Percentiles rank a stretch among this genome's conserved stretches.
Evolutionary conservation across 2,888 invertebrate species (phyloP).

Genomic region (Hypomecis punctinalis): DNA sequence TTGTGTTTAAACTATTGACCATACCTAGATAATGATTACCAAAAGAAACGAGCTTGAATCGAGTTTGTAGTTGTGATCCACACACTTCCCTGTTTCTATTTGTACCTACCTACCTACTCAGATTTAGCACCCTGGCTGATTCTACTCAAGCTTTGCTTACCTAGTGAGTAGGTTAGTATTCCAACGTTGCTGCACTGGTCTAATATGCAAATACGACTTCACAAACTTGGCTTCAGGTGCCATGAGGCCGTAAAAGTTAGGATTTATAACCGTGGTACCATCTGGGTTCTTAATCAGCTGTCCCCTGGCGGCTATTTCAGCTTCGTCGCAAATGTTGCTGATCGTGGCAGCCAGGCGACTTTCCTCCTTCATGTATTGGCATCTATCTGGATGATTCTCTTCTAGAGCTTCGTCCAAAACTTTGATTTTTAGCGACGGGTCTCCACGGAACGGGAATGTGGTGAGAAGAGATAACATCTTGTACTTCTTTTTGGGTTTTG

Average conservation of each 20-base stretch:
- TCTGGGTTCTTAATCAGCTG: constrained; percentile 90
- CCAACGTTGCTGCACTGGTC: constrained; percentile 88
- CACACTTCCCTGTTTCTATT: too few species aligned
- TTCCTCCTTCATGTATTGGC: constrained; percentile 89
- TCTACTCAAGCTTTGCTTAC: neutral
- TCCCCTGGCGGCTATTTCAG: constrained; percentile 91
- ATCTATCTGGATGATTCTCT: constrained; percentile 69
- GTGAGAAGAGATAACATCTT: constrained; percentile 73
- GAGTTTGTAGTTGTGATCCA: too few species aligned
- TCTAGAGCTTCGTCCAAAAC: constrained; percentile 77
- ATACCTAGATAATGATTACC: too few species aligned
- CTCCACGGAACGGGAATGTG: constrained; percentile 78
- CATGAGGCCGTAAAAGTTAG: constrained; percentile 88
- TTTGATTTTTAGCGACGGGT: constrained; percentile 81
- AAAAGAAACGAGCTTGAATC: too few species aligned
- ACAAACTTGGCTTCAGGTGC: constrained; percentile 88
- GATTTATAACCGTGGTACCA: constrained; percentile 89
- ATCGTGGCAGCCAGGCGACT: constrained; percentile 90
- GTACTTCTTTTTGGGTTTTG: constrained; percentile 76
- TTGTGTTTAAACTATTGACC: too few species aligned
- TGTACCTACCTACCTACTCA: too few species aligned
- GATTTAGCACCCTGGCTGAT: too few species aligned
- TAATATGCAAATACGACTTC: constrained; percentile 91
- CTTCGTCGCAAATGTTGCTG: constrained; percentile 89
- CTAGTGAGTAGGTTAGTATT: constrained; percentile 89